These are phyloP conservation scores for Pseudorasbora parva DNA, from an alignment of 2,113 vertebrate species.

Conservation along the genomic window DNA sequence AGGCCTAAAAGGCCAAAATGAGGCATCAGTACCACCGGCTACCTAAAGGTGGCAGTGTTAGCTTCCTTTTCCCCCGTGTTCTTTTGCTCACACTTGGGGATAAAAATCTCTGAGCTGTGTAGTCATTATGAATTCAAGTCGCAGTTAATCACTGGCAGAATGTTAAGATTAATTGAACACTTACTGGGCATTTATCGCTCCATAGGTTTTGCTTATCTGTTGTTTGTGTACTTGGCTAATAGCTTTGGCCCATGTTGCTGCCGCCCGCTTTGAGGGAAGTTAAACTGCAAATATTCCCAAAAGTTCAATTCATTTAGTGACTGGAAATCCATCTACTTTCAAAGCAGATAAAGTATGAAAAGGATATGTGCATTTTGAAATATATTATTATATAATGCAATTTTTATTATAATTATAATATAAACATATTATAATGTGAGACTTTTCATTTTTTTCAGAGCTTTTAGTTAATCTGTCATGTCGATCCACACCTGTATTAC, in stretches of 20 bases:
- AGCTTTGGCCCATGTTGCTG: slow-evolving; percentile 65
- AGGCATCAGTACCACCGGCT: slow-evolving; percentile 47
- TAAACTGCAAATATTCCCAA: slow-evolving; percentile 16
- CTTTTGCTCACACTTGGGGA: background rate
- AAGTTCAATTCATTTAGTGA: slow-evolving; percentile 17
- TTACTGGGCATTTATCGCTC: slow-evolving; percentile 1
- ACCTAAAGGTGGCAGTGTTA: slow-evolving; percentile 74
- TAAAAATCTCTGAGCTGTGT: background rate
- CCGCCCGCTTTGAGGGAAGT: slow-evolving; percentile 47
- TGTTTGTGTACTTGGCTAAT: slow-evolving; percentile 71
- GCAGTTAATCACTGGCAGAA: slow-evolving; percentile 54
- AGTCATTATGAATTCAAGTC: slow-evolving; percentile 59
- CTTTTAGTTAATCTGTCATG: background rate
- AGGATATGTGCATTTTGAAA: background rate
- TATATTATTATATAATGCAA: background rate
- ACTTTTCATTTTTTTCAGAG: background rate
- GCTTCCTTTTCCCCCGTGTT: slow-evolving; percentile 58
- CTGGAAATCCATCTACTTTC: background rate
- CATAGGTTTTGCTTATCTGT: slow-evolving; percentile 61
- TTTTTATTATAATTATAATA: no score
- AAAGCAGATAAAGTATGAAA: background rate
- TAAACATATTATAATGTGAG: background rate
- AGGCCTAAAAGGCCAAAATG: slow-evolving; percentile 21
- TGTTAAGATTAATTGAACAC: slow-evolving; percentile 22
- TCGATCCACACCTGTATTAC: background rate